Conservation (phyloP, 2,888 invertebrate species). For the Congeria kusceri region DNA sequence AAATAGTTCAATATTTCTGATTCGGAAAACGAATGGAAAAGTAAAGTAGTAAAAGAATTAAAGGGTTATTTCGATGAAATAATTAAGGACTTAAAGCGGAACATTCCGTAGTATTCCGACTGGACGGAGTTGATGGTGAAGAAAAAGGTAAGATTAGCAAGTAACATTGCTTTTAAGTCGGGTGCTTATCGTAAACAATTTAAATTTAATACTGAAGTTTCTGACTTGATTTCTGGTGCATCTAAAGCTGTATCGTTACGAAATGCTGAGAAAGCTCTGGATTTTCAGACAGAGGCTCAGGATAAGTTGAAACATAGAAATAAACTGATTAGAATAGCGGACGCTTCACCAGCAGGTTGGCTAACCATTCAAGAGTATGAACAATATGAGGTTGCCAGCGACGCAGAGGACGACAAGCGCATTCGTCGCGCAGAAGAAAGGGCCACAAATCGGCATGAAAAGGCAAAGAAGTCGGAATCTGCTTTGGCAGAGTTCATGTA, state of each 20-base stretch:
- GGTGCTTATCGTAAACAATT: not conserved
- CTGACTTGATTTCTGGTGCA: not conserved
- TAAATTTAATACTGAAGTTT: conserved; percentile 4
- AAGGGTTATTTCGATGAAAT: too few relatives aligned
- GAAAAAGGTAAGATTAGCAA: conserved; percentile 5
- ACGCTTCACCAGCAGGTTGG: conserved; percentile 14
- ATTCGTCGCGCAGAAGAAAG: not conserved
- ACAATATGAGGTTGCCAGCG: not conserved
- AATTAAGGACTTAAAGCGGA: too few relatives aligned
- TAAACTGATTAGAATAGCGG: conserved; percentile 20
- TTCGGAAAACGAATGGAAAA: too few relatives aligned
- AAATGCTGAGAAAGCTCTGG: not conserved
- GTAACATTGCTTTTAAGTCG: not conserved
- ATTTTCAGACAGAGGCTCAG: not conserved
- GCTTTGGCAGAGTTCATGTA: not conserved
- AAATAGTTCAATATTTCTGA: too few relatives aligned
- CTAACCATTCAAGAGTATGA: conserved; percentile 10
- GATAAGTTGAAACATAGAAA: conserved; percentile 5
- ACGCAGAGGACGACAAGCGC: not conserved
- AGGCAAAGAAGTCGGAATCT: not conserved
- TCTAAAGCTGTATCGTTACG: conserved; percentile 9
- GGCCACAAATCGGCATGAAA: not conserved
- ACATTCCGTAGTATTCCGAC: too few relatives aligned
- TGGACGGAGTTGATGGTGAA: too few relatives aligned
- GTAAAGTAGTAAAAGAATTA: too few relatives aligned